A percentile compares a stretch with the other conserved stretches of the same genome.
phyloP scores from a whole-genome alignment of 2,797 vertebrate genomes.

The Falco cherrug region DNA sequence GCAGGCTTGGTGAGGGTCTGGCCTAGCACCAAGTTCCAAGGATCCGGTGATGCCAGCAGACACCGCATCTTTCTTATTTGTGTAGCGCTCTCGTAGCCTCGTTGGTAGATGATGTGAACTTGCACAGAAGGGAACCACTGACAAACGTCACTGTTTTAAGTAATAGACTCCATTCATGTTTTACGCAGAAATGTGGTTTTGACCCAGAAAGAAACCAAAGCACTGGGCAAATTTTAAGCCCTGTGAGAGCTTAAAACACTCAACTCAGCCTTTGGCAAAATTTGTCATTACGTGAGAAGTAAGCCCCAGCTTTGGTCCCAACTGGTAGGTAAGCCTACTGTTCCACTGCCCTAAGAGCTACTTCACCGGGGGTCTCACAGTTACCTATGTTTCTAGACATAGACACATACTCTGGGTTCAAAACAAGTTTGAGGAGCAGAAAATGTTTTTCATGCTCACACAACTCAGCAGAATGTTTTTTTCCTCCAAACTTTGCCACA shows the following conservation, averaged over 20 bases:
- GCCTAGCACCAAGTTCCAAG: background rate
- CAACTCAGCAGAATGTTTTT: background rate
- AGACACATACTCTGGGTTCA: background rate
- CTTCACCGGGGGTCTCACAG: background rate
- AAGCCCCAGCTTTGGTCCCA: background rate
- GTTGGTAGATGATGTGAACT: background rate
- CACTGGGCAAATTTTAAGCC: background rate
- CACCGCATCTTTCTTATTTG: background rate
- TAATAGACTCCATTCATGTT: background rate
- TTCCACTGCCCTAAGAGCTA: background rate
- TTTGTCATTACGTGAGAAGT: accelerated
- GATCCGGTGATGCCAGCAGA: background rate
- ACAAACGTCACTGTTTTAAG: background rate
- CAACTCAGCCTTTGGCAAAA: background rate
- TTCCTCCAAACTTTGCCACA: background rate
- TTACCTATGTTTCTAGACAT: background rate
- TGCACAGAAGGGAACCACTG: background rate
- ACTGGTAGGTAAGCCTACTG: background rate
- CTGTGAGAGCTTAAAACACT: background rate
- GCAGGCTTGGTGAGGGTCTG: background rate
- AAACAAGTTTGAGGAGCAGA: background rate
- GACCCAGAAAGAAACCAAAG: background rate
- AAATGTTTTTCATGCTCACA: background rate
- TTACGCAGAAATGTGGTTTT: background rate
- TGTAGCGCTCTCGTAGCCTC: background rate